phyloP scores from a whole-genome alignment of 1,140 invertebrate species.

The Drosophila ficusphila region DNA sequence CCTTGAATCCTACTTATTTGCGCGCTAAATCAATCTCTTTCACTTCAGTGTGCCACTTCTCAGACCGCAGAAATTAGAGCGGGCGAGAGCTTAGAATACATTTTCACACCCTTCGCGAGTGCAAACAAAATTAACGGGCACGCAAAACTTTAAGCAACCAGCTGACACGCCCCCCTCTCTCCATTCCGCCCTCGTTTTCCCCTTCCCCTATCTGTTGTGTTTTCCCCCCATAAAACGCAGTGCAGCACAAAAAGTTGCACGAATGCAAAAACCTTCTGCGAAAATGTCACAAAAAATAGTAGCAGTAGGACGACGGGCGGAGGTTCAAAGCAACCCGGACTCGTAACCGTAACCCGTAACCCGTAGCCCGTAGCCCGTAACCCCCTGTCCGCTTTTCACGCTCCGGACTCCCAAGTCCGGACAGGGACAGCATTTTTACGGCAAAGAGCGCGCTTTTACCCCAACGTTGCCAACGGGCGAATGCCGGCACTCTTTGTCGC shows the following conservation, averaged over 20 bases:
- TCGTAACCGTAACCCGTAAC: conserved; percentile 1
- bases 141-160: conserved; percentile 66
- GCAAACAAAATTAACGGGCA: conserved; percentile 75
- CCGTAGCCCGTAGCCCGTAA: neutral
- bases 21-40: neutral
- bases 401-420: conserved; percentile 19
- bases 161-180: conserved; percentile 49
- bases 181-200: neutral
- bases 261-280: conserved; percentile 69
- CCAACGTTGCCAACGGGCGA: conserved; percentile 21
- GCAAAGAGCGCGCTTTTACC: conserved; percentile 26
- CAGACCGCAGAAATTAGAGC: conserved; percentile 59
- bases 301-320: conserved; percentile 14
- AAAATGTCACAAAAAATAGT: conserved; percentile 67
- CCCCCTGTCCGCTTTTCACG: conserved; percentile 17
- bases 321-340: conserved; percentile 59
- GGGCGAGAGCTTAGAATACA: conserved; percentile 62
- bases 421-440: conserved; percentile 51
- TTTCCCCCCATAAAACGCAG: conserved; percentile 55
- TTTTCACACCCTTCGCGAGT: conserved; percentile 71
- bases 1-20: neutral
- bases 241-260: conserved; percentile 68
- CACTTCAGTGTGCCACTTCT: neutral
- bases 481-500: conserved; percentile 20
- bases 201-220: conserved; percentile 3